Percentiles rank a stretch among this genome's conserved stretches.
Conservation (phyloP, 2,797 vertebrate genomes). For the Scyliorhinus canicula region DNA sequence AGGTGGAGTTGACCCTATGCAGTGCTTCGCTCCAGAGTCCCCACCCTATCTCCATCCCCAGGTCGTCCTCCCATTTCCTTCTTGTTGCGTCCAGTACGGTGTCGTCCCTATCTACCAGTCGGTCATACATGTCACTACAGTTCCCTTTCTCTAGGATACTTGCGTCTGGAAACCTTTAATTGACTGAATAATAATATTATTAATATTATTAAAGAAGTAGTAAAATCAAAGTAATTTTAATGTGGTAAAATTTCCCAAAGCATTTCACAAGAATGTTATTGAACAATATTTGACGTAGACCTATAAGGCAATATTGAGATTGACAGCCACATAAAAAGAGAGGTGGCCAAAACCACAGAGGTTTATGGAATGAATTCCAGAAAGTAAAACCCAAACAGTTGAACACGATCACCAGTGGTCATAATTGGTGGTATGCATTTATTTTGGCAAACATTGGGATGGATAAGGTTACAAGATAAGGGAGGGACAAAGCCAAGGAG, state of each 20-base stretch:
- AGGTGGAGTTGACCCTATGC: no score
- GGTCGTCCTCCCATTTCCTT: no score
- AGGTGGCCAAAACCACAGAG: background rate
- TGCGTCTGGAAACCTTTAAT: no score
- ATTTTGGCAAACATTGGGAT: background rate
- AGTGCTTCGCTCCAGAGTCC: no score
- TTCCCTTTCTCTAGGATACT: no score
- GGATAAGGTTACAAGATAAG: background rate
- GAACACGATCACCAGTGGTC: background rate
- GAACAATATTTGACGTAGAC: background rate
- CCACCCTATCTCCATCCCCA: no score
- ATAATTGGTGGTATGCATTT: background rate
- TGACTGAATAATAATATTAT: no score
- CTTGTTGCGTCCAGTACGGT: no score
- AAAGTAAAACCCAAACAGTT: background rate
- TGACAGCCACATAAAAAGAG: background rate
- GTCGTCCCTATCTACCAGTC: no score
- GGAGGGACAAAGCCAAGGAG: background rate
- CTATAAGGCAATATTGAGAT: no score
- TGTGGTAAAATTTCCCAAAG: background rate
- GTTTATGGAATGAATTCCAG: background rate
- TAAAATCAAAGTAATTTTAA: background rate
- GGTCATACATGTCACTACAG: no score
- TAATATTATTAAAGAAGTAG: no score
- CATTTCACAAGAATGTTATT: background rate